Evolutionary conservation across 92 coral and sea anemone species (phyloP).

Genomic region (Chrysogorgia sp.): DNA sequence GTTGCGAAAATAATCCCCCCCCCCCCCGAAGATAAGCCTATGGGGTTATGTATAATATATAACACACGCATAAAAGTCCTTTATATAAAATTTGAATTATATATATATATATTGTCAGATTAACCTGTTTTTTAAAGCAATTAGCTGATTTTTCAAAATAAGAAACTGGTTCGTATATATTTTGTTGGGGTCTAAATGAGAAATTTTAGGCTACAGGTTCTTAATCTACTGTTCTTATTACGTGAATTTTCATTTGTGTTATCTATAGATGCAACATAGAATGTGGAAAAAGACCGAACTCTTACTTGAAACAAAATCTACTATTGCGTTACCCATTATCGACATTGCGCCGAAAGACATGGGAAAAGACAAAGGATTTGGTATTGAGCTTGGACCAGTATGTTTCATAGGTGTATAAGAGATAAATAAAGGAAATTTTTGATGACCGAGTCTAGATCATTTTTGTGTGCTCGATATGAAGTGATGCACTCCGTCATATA

Average conservation of each 20-base stretch:
- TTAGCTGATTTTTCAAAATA: no score
- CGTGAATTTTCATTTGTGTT: not conserved
- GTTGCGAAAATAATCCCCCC: no score
- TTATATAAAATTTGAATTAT: no score
- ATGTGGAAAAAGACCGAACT: slow-evolving; percentile 69
- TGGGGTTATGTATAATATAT: no score
- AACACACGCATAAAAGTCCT: no score
- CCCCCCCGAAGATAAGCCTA: no score
- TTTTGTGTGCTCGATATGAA: slow-evolving; percentile 28
- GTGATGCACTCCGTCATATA: slow-evolving; percentile 26
- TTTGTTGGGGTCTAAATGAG: no score
- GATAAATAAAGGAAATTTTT: slow-evolving; percentile 24
- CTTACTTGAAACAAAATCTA: slow-evolving; percentile 68
- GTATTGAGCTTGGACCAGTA: slow-evolving; percentile 89
- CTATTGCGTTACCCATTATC: slow-evolving; percentile 83
- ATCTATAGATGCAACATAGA: slow-evolving; percentile 61
- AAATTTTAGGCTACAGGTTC: not conserved
- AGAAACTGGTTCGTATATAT: no score
- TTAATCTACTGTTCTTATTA: not conserved
- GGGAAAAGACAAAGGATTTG: slow-evolving; percentile 78
- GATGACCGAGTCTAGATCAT: slow-evolving; percentile 44
- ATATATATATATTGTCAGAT: no score
- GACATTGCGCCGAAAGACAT: slow-evolving; percentile 80
- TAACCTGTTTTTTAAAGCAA: no score
- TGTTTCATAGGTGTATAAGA: slow-evolving; percentile 78